Conservation (phyloP, 2,888 invertebrate genomes). For the Thecocarcelia acutangulata region DNA sequence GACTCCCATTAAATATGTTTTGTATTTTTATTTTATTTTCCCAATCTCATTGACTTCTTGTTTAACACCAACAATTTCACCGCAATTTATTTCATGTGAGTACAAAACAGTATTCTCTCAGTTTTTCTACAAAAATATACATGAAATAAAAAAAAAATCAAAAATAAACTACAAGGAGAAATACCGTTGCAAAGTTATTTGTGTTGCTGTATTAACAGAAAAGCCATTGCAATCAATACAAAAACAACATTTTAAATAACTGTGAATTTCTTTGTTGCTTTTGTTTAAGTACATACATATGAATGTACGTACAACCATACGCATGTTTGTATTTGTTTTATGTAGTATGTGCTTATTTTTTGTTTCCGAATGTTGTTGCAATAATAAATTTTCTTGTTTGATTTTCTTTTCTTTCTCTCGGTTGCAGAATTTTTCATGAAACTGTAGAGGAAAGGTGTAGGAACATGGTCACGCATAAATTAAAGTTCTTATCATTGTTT, state of each 20-base stretch:
- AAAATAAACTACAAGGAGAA: constrained; percentile 12
- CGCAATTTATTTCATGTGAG: constrained; percentile 53
- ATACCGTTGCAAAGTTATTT: constrained; percentile 47
- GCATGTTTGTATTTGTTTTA: no score
- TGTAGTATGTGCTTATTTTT: not conserved
- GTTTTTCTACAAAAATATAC: not conserved
- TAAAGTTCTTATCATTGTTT: constrained; percentile 60
- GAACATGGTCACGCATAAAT: constrained; percentile 65
- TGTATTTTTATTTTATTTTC: not conserved
- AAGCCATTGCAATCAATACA: not conserved
- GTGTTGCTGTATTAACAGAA: constrained; percentile 16
- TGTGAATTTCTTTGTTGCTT: not conserved
- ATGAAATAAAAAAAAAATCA: constrained; percentile 21
- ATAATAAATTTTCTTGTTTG: constrained; percentile 21
- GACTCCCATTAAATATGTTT: not conserved
- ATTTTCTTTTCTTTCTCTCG: constrained; percentile 15
- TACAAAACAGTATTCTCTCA: not conserved
- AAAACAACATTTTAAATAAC: constrained; percentile 2
- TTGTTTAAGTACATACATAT: constrained; percentile 9
- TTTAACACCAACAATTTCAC: constrained; percentile 54
- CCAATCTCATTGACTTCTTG: constrained; percentile 55
- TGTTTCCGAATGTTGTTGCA: constrained; percentile 51
- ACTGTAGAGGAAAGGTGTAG: constrained; percentile 30
- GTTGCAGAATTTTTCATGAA: constrained; percentile 14
- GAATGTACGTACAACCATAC: no score